Conservation (phyloP, 2,797 vertebrate genomes). For the Anisognathus igniventris region DNA sequence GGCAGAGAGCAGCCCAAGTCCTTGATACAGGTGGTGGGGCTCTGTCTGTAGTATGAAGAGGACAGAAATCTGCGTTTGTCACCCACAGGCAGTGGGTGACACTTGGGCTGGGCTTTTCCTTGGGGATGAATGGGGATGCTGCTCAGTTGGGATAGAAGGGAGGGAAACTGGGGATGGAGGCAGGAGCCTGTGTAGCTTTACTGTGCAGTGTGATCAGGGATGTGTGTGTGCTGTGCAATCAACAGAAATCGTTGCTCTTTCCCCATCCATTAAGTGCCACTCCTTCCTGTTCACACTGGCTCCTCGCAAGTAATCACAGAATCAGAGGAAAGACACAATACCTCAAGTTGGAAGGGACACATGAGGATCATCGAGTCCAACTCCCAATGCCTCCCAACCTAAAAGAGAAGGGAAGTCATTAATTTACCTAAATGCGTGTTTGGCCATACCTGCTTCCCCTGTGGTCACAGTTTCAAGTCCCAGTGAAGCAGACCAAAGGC, state of each 20-base stretch:
- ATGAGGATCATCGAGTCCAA: fast-evolving
- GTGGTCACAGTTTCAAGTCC: neutral
- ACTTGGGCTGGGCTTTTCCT: neutral
- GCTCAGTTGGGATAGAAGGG: fast-evolving
- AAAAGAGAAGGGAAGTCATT: neutral
- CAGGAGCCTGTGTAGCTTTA: neutral
- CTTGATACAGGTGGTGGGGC: too few species aligned
- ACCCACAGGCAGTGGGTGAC: neutral
- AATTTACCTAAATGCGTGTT: neutral
- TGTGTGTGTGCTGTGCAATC: neutral
- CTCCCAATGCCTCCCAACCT: neutral
- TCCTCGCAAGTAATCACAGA: neutral
- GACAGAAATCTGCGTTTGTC: neutral
- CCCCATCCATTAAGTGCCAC: neutral
- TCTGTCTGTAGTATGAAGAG: neutral
- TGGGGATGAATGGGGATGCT: fast-evolving
- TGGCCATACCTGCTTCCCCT: neutral
- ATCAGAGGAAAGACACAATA: neutral
- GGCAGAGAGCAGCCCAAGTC: neutral
- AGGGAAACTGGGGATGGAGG: neutral
- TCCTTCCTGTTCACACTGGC: neutral
- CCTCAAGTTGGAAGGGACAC: neutral
- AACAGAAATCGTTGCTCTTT: neutral
- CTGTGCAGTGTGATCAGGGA: neutral
- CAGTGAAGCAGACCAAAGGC: neutral